These are phyloP conservation scores for Physocephala rufipes DNA, from an alignment of 2,888 invertebrate genomes.

Conservation along the genomic window DNA sequence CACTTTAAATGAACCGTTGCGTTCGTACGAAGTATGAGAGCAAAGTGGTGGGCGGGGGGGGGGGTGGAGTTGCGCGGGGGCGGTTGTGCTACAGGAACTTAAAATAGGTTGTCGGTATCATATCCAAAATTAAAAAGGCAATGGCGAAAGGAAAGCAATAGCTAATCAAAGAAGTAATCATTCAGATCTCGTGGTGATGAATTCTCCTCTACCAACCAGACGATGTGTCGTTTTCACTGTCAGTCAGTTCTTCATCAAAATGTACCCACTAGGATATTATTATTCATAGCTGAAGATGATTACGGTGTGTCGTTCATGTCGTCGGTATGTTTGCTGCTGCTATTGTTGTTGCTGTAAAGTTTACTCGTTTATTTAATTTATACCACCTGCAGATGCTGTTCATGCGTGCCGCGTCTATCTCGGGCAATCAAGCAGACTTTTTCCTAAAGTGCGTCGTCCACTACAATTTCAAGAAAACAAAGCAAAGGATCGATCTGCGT, in stretches of 20 bases:
- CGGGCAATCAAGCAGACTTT: background rate
- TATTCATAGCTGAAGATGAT: constrained; percentile 42
- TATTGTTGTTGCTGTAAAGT: constrained; percentile 16
- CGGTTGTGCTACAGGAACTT: too few species aligned
- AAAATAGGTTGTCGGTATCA: background rate
- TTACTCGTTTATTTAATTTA: background rate
- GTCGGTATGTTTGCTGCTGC: constrained; percentile 31
- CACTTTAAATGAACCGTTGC: background rate
- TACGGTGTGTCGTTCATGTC: constrained; percentile 28
- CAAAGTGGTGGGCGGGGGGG: background rate
- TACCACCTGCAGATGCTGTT: constrained; percentile 9
- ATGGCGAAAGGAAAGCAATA: background rate
- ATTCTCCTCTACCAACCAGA: background rate
- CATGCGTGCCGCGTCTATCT: constrained; percentile 1
- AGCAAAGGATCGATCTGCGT: too few species aligned
- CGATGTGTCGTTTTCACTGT: constrained; percentile 44
- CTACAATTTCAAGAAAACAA: background rate
- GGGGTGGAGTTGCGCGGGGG: too few species aligned
- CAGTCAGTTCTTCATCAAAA: constrained; percentile 42
- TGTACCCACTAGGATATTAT: constrained; percentile 34
- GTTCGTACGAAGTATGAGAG: background rate
- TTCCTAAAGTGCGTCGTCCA: background rate
- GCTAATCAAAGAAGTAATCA: background rate
- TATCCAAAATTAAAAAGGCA: too few species aligned
- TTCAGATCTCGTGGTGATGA: background rate